These are phyloP conservation scores for Ochropacha duplaris DNA, from an alignment of 2,888 invertebrate species.

Conservation along the genomic window DNA sequence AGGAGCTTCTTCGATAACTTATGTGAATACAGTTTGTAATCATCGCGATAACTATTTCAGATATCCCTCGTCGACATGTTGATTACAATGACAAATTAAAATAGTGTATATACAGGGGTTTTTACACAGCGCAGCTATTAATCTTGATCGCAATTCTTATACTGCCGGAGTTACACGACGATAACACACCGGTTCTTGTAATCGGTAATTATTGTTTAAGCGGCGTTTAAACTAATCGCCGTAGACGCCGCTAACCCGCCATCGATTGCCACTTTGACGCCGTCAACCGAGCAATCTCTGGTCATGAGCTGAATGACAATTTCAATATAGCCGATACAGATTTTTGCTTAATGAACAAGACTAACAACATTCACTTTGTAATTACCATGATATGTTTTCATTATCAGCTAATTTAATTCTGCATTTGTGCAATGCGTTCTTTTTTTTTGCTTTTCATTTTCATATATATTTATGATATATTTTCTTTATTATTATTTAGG, in stretches of 20 bases:
- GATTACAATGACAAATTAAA: conserved; percentile 34
- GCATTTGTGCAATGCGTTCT: conserved; percentile 36
- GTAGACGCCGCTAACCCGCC: conserved; percentile 47
- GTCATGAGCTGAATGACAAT: conserved; percentile 58
- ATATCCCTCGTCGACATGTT: neutral
- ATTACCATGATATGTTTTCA: conserved; percentile 60
- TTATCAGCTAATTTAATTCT: conserved; percentile 52
- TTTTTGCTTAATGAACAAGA: conserved; percentile 67
- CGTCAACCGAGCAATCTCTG: conserved; percentile 49
- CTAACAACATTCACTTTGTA: conserved; percentile 70
- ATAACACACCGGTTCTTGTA: conserved; percentile 58
- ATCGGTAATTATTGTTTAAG: conserved; percentile 77
- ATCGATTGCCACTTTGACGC: conserved; percentile 50
- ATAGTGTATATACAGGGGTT: conserved; percentile 21
- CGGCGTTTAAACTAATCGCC: conserved; percentile 73
- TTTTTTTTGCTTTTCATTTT: conserved; percentile 30
- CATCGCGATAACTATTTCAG: neutral
- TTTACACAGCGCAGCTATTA: conserved; percentile 38
- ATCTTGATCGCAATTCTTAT: conserved; percentile 41
- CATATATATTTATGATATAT: no score
- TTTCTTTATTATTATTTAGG: no score
- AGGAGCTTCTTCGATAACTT: conserved; percentile 25
- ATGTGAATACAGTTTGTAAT: conserved; percentile 13
- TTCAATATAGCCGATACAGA: conserved; percentile 62
- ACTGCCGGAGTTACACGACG: conserved; percentile 46